Conservation (phyloP, 1,140 invertebrate genomes). For the Oscheius sp. region DNA sequence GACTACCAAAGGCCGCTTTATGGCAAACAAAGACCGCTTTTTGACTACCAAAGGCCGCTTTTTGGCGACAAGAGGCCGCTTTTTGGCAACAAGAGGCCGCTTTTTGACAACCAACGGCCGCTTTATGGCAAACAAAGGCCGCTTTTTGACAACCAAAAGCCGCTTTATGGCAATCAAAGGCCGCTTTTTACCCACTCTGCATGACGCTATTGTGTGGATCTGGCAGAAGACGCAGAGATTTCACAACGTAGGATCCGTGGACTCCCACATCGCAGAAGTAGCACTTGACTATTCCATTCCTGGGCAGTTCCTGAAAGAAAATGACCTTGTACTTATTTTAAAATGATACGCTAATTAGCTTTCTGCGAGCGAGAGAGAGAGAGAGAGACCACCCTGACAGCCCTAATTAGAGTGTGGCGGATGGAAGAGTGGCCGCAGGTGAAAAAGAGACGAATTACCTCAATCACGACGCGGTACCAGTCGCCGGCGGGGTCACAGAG, state of each 20-base stretch:
- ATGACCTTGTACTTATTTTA: background rate
- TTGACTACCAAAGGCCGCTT: too few relatives aligned
- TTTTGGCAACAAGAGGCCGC: too few relatives aligned
- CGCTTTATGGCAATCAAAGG: background rate
- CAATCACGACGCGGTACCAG: constrained; percentile 23
- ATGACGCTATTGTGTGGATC: constrained; percentile 10
- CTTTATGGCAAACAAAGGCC: too few relatives aligned
- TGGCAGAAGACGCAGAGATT: constrained; percentile 4
- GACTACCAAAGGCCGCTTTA: too few relatives aligned
- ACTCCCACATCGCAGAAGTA: constrained; percentile 34
- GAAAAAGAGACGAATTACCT: background rate
- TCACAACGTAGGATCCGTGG: constrained; percentile 14
- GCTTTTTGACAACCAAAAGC: too few relatives aligned
- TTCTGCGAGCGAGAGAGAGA: background rate
- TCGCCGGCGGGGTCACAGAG: constrained; percentile 23
- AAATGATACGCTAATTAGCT: background rate
- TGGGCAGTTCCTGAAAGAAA: constrained; percentile 19
- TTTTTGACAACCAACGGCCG: too few relatives aligned
- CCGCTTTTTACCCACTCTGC: background rate
- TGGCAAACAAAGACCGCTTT: too few relatives aligned
- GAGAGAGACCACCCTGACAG: background rate
- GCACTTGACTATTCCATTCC: constrained; percentile 21
- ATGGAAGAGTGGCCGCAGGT: background rate
- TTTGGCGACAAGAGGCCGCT: too few relatives aligned
- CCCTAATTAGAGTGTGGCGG: background rate